A percentile compares a stretch with the other conserved stretches of the same genome.
These are phyloP conservation scores for Euschistus heros DNA, from an alignment of 1,140 invertebrate genomes.

Conservation along the genomic window DNA sequence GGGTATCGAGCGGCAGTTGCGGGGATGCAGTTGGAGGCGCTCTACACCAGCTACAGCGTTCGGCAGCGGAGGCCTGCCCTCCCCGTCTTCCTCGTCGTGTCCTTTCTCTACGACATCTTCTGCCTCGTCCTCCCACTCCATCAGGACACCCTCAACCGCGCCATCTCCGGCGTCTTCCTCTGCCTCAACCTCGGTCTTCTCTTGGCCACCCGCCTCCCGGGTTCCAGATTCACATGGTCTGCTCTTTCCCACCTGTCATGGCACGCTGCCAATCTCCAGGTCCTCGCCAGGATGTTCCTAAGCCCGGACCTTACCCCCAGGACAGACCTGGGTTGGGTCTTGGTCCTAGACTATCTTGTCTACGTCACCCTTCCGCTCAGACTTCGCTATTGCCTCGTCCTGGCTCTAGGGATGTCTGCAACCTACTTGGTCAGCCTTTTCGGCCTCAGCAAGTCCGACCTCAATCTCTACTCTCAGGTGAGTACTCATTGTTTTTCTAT, in stretches of 20 bases:
- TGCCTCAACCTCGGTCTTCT: neutral
- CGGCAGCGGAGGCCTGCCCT: conserved; percentile 64
- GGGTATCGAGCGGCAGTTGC: conserved; percentile 11
- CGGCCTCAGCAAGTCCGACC: conserved; percentile 36
- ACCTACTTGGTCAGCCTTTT: conserved; percentile 46
- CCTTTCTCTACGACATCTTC: conserved; percentile 55
- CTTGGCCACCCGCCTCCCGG: conserved; percentile 15
- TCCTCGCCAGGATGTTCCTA: conserved; percentile 45
- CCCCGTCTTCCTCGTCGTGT: conserved; percentile 58
- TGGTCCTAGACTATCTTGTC: conserved; percentile 74
- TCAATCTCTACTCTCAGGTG: conserved; percentile 47
- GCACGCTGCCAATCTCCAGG: conserved; percentile 47
- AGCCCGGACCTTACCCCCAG: conserved; percentile 43
- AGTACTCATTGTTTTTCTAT: conserved; percentile 6
- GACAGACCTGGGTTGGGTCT: conserved; percentile 61
- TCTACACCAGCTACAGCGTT: conserved; percentile 64
- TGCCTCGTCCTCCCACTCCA: neutral
- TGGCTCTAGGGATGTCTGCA: conserved; percentile 46
- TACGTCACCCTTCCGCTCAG: conserved; percentile 69
- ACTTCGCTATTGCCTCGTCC: conserved; percentile 47
- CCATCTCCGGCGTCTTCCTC: conserved; percentile 10
- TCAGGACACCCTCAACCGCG: conserved; percentile 29
- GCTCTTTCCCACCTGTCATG: conserved; percentile 50
- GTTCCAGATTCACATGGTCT: conserved; percentile 37
- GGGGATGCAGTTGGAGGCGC: conserved; percentile 17